Conservation (phyloP, 2,797 vertebrate species). For the Schizopygopsis pylzovi region DNA sequence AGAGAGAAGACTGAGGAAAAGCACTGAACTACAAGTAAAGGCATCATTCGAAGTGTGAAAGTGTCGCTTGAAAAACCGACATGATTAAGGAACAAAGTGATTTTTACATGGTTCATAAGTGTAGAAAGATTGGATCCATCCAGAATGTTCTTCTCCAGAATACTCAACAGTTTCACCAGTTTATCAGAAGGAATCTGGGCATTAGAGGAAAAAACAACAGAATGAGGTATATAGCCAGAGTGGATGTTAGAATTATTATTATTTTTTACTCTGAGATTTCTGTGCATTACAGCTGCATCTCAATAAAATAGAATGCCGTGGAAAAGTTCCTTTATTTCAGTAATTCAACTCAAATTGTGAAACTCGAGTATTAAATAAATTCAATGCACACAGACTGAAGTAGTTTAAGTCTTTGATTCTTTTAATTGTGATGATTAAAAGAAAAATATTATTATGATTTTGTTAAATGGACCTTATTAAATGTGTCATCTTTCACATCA, state of each 20-base stretch:
- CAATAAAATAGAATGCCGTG: no score
- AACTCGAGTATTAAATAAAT: no score
- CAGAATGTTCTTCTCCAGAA: constrained; percentile 96
- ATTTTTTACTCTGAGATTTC: neutral
- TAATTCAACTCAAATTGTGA: no score
- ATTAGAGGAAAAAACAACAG: constrained; percentile 20
- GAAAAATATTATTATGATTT: no score
- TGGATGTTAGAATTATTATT: no score
- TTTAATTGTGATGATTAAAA: no score
- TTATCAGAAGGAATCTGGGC: constrained; percentile 87
- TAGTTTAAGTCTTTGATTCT: no score
- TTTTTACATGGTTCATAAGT: constrained; percentile 82
- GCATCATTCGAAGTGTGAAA: neutral
- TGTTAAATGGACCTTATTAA: no score
- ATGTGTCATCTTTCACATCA: no score
- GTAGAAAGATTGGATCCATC: constrained; percentile 94
- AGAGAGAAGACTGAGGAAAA: neutral
- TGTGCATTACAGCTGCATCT: neutral
- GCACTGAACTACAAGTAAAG: neutral
- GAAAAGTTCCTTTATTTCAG: no score
- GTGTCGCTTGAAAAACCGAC: constrained; percentile 60
- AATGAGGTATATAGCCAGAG: neutral
- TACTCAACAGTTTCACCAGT: constrained; percentile 91
- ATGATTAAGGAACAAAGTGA: constrained; percentile 50
- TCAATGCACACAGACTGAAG: no score